Evolutionary conservation across 2,888 invertebrate species (phyloP), one percentile per base, ranked within the genome.

Genomic region (Idaea dimidiata): DNA sequence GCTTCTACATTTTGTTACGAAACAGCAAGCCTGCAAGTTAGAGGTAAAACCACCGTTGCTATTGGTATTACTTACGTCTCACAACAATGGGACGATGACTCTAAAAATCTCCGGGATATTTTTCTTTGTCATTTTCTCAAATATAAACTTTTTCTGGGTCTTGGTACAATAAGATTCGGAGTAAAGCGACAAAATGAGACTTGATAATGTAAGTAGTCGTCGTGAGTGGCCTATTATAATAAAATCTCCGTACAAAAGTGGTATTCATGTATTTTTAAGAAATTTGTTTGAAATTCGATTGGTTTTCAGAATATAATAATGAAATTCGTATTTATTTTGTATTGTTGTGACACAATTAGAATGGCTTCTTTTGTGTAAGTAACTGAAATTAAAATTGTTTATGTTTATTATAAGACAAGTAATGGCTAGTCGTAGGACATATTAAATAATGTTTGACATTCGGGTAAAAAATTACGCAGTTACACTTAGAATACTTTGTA

Each of bases 151-250:
- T 81, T 79, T 75, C 70, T 67, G 72, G 72, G 69, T 65, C 78
- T 78, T 8, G 43, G 43, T 43, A 83, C 81, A 84, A 83, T 79
- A 78, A 80, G 71, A 72, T 66, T 66, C 68, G 70, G 64, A 72
- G 71, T 75, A 77, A 73, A 76, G 74, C 75, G 77, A 72, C 78
- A 73, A 77, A 80, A 81, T 76, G 81, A 75, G 78, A 80, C 75
- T 84, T 83, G 79, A 78, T 81, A 77, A 82, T 83, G 81, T 82
- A 83, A 82, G 79, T 81, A 76, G 78, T 74, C 77, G 74, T 80
- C 81, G 79, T 76, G 74, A 79, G 73, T 62, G 69, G 78, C 82
- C 83, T 83, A 82, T 83, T 83, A 83, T 82, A 83, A 80, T 83
- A 82, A 77, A 79, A 83, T 82, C 74, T 76, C 79, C 80, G 78